Conservation (phyloP, 2,797 vertebrate species). For the Pangasius larnaudii region DNA sequence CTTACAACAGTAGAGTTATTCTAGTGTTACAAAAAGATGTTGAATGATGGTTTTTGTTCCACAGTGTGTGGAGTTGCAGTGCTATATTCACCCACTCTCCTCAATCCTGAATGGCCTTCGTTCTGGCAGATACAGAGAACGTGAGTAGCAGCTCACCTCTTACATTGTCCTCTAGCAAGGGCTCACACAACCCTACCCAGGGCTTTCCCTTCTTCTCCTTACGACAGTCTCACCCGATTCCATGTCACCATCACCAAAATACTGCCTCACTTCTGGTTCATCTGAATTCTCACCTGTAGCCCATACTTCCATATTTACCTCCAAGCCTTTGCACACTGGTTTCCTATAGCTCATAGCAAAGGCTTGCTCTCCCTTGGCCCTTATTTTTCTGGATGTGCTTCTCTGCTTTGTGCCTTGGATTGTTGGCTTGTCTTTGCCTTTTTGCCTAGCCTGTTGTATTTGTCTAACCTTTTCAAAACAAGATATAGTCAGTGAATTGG, state of each 20-base stretch:
- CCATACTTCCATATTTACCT: background rate
- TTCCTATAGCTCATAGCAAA: background rate
- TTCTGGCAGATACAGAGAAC: constrained; percentile 80
- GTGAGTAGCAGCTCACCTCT: constrained; percentile 69
- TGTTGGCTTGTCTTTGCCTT: background rate
- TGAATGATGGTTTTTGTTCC: constrained; percentile 54
- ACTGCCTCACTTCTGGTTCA: background rate
- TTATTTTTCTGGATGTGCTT: background rate
- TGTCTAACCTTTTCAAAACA: background rate
- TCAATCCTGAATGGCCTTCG: constrained; percentile 80
- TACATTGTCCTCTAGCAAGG: background rate
- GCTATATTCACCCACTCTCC: constrained; percentile 81
- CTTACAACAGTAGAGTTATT: constrained; percentile 23
- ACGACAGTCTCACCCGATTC: background rate
- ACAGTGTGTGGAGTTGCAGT: constrained; percentile 79
- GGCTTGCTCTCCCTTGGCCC: background rate
- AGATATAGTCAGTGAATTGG: background rate
- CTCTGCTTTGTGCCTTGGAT: background rate
- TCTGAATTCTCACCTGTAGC: background rate
- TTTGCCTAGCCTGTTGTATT: background rate
- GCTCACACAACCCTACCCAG: background rate
- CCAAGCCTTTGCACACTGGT: background rate
- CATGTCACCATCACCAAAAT: background rate
- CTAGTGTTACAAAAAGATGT: constrained; percentile 14
- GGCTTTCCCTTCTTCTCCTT: background rate